Evolutionary conservation across 2,113 vertebrate genomes (phyloP).

Genomic region (Apodemus speciosus): DNA sequence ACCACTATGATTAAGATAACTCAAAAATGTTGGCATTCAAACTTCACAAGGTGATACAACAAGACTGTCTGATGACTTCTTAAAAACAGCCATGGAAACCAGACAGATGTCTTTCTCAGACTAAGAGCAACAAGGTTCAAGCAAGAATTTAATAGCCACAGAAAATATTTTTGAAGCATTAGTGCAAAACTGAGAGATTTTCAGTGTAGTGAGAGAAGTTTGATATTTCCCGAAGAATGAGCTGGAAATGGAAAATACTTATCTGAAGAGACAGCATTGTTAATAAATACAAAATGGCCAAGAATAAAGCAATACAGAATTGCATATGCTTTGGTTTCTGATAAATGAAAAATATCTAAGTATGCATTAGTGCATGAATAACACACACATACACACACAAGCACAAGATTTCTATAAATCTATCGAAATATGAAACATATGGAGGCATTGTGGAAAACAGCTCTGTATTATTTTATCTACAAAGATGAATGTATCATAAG

Average conservation of each 20-base stretch:
- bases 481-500: fast-evolving
- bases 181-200: background rate
- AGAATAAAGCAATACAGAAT: background rate
- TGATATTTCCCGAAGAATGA: background rate
- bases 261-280: background rate
- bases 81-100: background rate
- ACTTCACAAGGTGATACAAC: background rate
- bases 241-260: background rate
- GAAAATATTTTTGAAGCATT: background rate
- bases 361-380: background rate
- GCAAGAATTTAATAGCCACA: background rate
- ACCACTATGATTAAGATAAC: background rate
- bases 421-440: background rate
- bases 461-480: background rate
- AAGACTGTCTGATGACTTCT: slow-evolving; percentile 1
- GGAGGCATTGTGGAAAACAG: background rate
- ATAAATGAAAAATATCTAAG: background rate
- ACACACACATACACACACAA: background rate
- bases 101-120: background rate
- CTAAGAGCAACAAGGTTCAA: slow-evolving; percentile 6
- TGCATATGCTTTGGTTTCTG: background rate
- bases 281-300: background rate
- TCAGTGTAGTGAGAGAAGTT: background rate
- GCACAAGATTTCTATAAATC: background rate
- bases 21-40: background rate